phyloP scores from a whole-genome alignment of 2,797 vertebrate species.

The Typhlichthys eigenmanni region DNA sequence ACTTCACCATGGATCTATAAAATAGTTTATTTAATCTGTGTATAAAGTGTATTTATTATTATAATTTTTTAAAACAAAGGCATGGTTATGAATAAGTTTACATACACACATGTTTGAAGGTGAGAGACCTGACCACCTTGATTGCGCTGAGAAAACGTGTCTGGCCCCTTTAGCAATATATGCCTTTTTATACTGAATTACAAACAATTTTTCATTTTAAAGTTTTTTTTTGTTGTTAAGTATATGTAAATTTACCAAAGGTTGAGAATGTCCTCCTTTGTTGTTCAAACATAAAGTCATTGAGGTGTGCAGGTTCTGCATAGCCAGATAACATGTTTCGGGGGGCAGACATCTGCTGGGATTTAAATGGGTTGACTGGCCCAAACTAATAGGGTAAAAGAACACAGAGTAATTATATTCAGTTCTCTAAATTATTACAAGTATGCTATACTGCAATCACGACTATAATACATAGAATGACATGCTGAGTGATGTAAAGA shows the following conservation, averaged over 20 bases:
- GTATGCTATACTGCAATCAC: not conserved
- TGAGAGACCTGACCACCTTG: not conserved
- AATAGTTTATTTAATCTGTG: too few species aligned
- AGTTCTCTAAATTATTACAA: not conserved
- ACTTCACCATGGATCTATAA: too few species aligned
- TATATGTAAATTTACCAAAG: slow-evolving; percentile 79
- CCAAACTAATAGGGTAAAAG: slow-evolving; percentile 82
- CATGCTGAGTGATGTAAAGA: not conserved
- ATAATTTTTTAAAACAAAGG: too few species aligned
- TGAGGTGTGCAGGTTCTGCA: slow-evolving; percentile 94
- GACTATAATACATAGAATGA: not conserved
- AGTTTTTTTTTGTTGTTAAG: not conserved
- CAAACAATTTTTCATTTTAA: too few species aligned
- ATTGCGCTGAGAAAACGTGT: too few species aligned
- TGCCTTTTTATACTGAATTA: too few species aligned
- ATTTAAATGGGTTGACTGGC: slow-evolving; percentile 90
- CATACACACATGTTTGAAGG: too few species aligned
- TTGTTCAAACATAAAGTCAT: slow-evolving; percentile 99
- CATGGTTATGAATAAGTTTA: too few species aligned
- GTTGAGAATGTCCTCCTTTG: slow-evolving; percentile 96
- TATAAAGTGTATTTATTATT: too few species aligned
- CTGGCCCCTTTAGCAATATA: too few species aligned
- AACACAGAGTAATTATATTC: not conserved
- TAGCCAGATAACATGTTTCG: slow-evolving; percentile 98
- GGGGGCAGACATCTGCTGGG: slow-evolving; percentile 96